Base-by-base conservation (phyloP, 1,140 invertebrate species). In the Lepidostoma basale region DNA sequence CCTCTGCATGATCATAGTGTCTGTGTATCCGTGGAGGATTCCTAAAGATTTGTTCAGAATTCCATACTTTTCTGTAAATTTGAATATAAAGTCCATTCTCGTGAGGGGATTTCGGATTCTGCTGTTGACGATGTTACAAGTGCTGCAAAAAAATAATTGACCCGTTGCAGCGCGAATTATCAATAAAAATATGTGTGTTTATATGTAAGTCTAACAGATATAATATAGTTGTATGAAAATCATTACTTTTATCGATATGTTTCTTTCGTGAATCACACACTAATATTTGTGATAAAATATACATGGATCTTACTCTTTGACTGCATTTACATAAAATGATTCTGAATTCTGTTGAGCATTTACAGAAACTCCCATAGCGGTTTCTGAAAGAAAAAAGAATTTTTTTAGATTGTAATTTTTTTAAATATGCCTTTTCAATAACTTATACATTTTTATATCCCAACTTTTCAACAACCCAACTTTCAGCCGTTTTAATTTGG, bases 361-460 rank as follows among this genome's bases (percentile, higher is more conserved):
- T 1, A 95, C 79, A 42, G 86, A 84, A 9, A 88, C 84, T 2
- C 94, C 94, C 92, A 96, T 95, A 5, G 93, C 91, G 12, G 91
- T 91, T 83, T 96, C 92, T 62, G 28, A n/a, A n/a, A n/a, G n/a
- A n/a, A n/a, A n/a, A n/a, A n/a, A n/a, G n/a, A n/a, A n/a, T n/a
- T n/a, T n/a, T n/a, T n/a, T n/a, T n/a, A n/a, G n/a, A n/a, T n/a
- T n/a, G n/a, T n/a, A n/a, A n/a, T n/a, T n/a, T n/a, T n/a, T n/a
- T n/a, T n/a, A n/a, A n/a, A n/a, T n/a, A n/a, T n/a, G n/a, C n/a
- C n/a, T n/a, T n/a, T n/a, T n/a, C n/a, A n/a, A n/a, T n/a, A n/a
- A n/a, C n/a, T n/a, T n/a, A n/a, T n/a, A n/a, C n/a, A n/a, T n/a
- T n/a, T n/a, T n/a, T n/a, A n/a, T n/a, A n/a, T n/a, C n/a, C n/a